phyloP scores from a whole-genome alignment of 2,113 vertebrate genomes.

The Leucopternis melanops region DNA sequence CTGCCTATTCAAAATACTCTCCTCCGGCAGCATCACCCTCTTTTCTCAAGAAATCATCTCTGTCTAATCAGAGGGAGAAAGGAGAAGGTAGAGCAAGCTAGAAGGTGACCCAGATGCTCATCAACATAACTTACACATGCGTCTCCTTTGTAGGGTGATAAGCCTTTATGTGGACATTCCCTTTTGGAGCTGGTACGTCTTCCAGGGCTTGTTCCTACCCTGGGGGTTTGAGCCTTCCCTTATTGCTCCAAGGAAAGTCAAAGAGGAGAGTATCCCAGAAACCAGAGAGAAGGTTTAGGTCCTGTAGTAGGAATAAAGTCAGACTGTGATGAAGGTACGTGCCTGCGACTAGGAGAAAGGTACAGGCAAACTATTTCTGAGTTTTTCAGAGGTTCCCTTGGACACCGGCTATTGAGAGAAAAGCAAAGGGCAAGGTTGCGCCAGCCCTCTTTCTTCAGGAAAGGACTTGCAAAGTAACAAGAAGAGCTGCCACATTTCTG shows the following conservation, averaged over 20 bases:
- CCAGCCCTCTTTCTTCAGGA: neutral
- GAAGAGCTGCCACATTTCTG: rapidly evolving
- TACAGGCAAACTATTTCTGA: neutral
- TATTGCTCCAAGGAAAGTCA: neutral
- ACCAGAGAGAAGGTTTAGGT: neutral
- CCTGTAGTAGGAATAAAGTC: neutral
- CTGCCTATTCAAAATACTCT: neutral
- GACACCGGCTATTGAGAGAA: neutral
- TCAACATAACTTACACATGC: neutral
- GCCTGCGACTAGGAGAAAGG: neutral
- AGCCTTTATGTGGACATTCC: neutral
- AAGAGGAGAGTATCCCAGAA: neutral
- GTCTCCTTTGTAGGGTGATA: neutral
- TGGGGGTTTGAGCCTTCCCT: neutral
- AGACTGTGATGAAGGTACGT: neutral
- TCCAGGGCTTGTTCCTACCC: neutral
- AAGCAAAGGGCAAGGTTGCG: neutral
- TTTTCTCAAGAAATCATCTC: neutral
- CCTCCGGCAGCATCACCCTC: neutral
- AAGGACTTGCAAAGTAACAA: neutral
- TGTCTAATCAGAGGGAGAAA: neutral
- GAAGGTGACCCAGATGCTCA: neutral
- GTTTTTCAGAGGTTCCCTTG: neutral
- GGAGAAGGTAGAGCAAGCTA: neutral
- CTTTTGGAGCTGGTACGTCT: neutral